These are phyloP conservation scores for Coenonympha glycerion DNA, from an alignment of 2,888 invertebrate species.

Conservation along the genomic window DNA sequence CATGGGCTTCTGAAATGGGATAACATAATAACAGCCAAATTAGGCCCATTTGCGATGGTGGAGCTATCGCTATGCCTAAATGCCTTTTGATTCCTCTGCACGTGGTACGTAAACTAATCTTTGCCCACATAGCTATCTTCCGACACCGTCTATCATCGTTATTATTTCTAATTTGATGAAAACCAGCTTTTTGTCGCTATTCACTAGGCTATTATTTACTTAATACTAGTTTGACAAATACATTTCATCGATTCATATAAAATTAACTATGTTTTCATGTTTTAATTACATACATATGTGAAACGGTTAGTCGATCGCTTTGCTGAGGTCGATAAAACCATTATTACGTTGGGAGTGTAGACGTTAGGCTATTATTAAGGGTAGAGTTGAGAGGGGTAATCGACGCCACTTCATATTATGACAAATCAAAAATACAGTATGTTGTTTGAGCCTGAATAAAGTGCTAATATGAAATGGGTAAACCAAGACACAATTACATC, in stretches of 20 bases:
- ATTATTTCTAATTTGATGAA: too few species aligned
- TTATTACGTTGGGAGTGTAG: constrained; percentile 46
- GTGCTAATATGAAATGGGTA: too few species aligned
- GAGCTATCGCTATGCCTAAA: constrained; percentile 30
- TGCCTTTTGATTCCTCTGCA: constrained; percentile 11
- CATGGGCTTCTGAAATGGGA: constrained; percentile 47
- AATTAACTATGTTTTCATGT: constrained; percentile 8
- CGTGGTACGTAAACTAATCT: constrained; percentile 9
- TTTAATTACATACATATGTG: constrained; percentile 24
- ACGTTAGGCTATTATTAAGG: constrained; percentile 49
- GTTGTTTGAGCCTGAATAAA: too few species aligned
- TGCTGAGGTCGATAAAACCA: constrained; percentile 32
- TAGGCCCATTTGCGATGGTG: constrained; percentile 44
- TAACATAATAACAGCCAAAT: constrained; percentile 45
- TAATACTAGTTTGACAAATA: too few species aligned
- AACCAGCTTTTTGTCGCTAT: too few species aligned
- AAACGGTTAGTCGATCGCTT: constrained; percentile 31
- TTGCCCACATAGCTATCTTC: too few species aligned
- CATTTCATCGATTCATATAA: constrained; percentile 7
- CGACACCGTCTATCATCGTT: too few species aligned
- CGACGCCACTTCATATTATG: too few species aligned
- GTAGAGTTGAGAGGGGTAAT: too few species aligned
- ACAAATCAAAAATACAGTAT: too few species aligned
- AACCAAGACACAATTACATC: too few species aligned
- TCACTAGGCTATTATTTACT: too few species aligned